phyloP scores from a whole-genome alignment of 2,888 invertebrate genomes.

The Tachina lurida region DNA sequence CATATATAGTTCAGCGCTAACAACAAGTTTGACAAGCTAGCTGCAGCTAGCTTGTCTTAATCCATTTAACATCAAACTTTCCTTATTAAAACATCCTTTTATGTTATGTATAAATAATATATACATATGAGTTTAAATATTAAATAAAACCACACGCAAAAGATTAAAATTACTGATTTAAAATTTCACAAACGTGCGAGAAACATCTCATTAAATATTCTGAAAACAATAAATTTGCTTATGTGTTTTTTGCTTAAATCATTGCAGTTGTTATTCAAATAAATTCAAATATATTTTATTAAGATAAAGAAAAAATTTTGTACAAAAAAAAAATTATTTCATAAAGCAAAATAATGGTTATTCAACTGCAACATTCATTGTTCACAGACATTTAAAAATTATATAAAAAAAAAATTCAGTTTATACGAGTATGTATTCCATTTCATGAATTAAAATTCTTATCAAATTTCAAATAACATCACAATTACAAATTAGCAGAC shows the following conservation, averaged over 20 bases:
- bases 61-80: too few relatives aligned
- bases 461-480: conserved; percentile 35
- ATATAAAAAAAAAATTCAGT: not conserved
- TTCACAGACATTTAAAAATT: conserved; percentile 6
- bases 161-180: not conserved
- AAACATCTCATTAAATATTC: not conserved
- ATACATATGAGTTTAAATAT: too few relatives aligned
- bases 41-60: too few relatives aligned
- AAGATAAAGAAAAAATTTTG: not conserved
- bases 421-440: conserved; percentile 8
- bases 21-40: too few relatives aligned
- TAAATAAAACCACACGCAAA: not conserved
- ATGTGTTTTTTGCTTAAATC: not conserved
- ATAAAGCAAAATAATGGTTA: conserved; percentile 15
- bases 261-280: conserved; percentile 5
- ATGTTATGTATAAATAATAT: too few relatives aligned
- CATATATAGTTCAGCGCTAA: too few relatives aligned
- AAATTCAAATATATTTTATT: not conserved
- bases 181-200: conserved; percentile 27
- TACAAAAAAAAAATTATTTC: not conserved
- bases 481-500: conserved; percentile 38
- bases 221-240: conserved; percentile 17
- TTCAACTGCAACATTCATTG: conserved; percentile 22
- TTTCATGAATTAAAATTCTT: conserved; percentile 48
- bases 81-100: too few relatives aligned